Conservation (phyloP, 2,888 invertebrate species). For the Nemotelus nigrinus region DNA sequence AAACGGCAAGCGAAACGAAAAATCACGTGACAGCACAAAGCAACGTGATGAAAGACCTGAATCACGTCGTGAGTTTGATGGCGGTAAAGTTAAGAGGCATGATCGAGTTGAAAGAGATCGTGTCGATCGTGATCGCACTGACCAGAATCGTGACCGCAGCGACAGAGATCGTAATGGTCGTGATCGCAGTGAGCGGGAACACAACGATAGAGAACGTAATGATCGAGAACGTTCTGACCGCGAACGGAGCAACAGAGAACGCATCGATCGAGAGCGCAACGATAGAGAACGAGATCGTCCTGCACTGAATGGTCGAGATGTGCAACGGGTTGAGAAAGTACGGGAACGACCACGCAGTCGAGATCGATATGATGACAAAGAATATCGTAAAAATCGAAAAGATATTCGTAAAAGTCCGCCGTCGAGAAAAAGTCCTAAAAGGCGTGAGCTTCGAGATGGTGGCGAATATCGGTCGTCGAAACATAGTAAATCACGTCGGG, state of each 20-base stretch:
- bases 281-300: not conserved
- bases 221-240: not conserved
- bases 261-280: not conserved
- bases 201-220: not conserved
- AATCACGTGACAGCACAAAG: not conserved
- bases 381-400: no score
- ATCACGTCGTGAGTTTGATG: conserved; percentile 1
- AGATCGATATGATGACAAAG: no score
- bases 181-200: not conserved
- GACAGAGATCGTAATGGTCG: not conserved
- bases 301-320: not conserved
- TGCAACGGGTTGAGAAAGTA: not conserved
- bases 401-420: not conserved
- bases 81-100: not conserved
- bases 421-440: not conserved
- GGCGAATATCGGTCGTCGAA: conserved; percentile 21
- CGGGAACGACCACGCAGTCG: not conserved
- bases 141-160: not conserved
- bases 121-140: not conserved
- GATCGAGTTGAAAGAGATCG: not conserved
- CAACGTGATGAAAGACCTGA: not conserved
- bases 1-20: not conserved
- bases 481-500: conserved; percentile 13
- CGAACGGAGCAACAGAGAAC: not conserved
- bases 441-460: not conserved